A percentile compares a stretch with the other conserved stretches of the same genome.
Conservation (phyloP, 1,140 invertebrate species). For the Caenorhabditis tropicalis region DNA sequence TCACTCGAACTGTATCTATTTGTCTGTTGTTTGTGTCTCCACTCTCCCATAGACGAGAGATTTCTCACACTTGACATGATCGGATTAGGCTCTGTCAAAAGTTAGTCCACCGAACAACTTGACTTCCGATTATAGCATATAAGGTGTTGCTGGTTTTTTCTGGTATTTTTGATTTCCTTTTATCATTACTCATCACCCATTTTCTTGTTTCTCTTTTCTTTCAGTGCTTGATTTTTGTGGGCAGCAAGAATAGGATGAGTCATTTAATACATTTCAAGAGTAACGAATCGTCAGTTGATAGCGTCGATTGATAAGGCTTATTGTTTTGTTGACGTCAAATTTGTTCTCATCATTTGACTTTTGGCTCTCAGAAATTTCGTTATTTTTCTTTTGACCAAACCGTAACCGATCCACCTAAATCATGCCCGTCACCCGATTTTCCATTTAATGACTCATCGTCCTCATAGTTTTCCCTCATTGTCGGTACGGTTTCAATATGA, state of each 20-base stretch:
- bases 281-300: conserved; percentile 15
- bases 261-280: background rate
- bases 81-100: background rate
- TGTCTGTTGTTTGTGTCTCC: conserved; percentile 36
- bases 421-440: background rate
- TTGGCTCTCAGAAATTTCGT: background rate
- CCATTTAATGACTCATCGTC: background rate
- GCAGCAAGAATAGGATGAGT: background rate
- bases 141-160: background rate
- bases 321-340: background rate
- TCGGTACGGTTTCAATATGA: background rate
- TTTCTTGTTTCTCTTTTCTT: background rate
- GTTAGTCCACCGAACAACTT: background rate
- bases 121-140: too few species aligned
- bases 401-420: too few species aligned
- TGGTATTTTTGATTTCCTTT: background rate
- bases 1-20: conserved; percentile 33
- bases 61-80: background rate
- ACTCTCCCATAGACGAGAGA: background rate
- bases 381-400: background rate
- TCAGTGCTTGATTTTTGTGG: background rate
- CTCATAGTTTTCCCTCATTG: background rate
- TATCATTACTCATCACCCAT: background rate
- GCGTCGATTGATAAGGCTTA: background rate
- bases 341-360: background rate